phyloP scores from a whole-genome alignment of 2,888 invertebrate genomes.

The Sinotaia quadrata region DNA sequence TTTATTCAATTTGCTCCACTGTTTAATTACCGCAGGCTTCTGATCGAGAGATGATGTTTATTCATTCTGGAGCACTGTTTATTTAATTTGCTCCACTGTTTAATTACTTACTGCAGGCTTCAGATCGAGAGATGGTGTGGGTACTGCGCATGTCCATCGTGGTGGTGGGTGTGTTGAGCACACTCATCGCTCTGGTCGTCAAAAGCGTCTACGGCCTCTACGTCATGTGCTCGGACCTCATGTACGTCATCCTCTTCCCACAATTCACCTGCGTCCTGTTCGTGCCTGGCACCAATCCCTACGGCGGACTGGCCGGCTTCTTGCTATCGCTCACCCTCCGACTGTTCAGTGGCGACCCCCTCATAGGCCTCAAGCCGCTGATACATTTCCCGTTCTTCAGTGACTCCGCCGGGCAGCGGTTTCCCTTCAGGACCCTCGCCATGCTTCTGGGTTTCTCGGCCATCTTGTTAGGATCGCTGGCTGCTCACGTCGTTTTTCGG shows the following conservation, averaged over 20 bases:
- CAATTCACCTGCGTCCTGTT: slow-evolving; percentile 53
- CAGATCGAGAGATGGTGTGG: slow-evolving; percentile 47
- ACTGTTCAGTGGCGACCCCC: slow-evolving; percentile 27
- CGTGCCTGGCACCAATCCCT: slow-evolving; percentile 32
- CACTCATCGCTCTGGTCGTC: slow-evolving; percentile 42
- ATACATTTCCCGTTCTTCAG: slow-evolving; percentile 29
- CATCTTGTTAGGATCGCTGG: slow-evolving; percentile 20
- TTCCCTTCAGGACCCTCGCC: slow-evolving; percentile 29
- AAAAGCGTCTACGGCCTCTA: slow-evolving; percentile 49
- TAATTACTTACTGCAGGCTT: slow-evolving; percentile 40
- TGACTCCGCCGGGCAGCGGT: slow-evolving; percentile 18
- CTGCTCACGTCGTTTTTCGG: slow-evolving; percentile 15
- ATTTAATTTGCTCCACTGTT: too few relatives aligned
- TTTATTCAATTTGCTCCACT: too few relatives aligned
- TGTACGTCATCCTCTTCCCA: slow-evolving; percentile 54
- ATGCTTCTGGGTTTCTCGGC: slow-evolving; percentile 27
- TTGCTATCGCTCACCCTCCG: slow-evolving; percentile 24
- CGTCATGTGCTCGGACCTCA: slow-evolving; percentile 49
- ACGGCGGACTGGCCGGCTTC: slow-evolving; percentile 34
- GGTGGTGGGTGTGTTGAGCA: slow-evolving; percentile 38
- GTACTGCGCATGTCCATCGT: slow-evolving; percentile 44
- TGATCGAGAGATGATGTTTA: too few relatives aligned
- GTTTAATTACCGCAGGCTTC: too few relatives aligned
- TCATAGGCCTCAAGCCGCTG: slow-evolving; percentile 23
- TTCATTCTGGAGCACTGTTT: too few relatives aligned